These are phyloP conservation scores for Strigops habroptila DNA, from an alignment of 2,113 vertebrate species.

Conservation along the genomic window DNA sequence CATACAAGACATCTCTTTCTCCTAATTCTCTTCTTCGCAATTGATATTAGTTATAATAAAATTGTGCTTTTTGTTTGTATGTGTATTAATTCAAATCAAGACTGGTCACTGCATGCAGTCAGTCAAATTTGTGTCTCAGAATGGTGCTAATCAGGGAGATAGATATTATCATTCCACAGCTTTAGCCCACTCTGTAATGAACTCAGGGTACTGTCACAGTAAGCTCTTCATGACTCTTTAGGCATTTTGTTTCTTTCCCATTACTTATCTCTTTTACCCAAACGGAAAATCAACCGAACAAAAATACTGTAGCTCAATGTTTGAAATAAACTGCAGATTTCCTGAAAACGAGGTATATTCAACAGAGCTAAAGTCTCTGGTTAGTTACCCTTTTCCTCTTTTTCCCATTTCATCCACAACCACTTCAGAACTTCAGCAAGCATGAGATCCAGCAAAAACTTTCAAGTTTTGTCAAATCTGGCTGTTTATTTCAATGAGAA, in stretches of 20 bases:
- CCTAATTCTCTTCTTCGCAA: neutral
- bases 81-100: neutral
- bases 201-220: accelerated
- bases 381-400: neutral
- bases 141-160: neutral
- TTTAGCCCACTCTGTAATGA: neutral
- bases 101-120: neutral
- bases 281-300: neutral
- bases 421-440: neutral
- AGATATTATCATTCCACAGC: neutral
- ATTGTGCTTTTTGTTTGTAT: neutral
- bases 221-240: neutral
- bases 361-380: neutral
- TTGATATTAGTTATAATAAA: neutral
- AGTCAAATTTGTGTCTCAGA: neutral
- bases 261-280: neutral
- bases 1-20: neutral
- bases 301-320: neutral
- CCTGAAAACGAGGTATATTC: neutral
- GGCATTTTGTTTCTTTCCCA: neutral
- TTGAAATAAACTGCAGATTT: neutral
- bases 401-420: neutral
- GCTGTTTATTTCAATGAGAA: neutral
- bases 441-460: neutral
- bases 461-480: neutral